Evolutionary conservation across 2,113 vertebrate species (phyloP).

Genomic region (Thunnus thynnus): DNA sequence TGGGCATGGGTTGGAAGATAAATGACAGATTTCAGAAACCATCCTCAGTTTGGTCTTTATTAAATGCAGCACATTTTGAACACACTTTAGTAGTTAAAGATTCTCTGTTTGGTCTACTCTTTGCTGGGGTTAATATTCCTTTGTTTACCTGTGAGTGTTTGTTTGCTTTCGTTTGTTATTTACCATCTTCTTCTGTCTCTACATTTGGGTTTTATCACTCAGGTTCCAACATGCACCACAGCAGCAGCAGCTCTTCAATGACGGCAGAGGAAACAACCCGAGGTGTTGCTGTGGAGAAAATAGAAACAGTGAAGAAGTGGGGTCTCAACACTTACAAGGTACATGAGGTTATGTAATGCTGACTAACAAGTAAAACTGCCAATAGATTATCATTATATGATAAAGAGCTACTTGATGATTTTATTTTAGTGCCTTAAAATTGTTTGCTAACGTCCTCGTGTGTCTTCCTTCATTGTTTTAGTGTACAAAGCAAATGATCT

Average conservation of each 20-base stretch:
- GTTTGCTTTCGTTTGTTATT: background rate
- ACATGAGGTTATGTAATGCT: background rate
- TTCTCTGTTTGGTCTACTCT: slow-evolving; percentile 8
- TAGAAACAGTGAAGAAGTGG: slow-evolving; percentile 96
- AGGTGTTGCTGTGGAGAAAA: slow-evolving; percentile 95
- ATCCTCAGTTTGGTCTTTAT: background rate
- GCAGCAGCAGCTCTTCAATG: slow-evolving; percentile 83
- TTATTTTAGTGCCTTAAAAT: background rate
- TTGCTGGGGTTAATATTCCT: background rate
- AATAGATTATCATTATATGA: no score
- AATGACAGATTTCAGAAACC: background rate
- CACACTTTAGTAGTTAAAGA: background rate
- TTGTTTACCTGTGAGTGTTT: background rate
- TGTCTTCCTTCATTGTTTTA: slow-evolving; percentile 56
- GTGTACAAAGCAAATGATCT: slow-evolving; percentile 97
- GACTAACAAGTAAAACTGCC: background rate
- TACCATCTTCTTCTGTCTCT: background rate
- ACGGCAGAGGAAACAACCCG: slow-evolving; percentile 87
- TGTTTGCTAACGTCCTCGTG: no score
- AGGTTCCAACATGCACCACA: slow-evolving; percentile 91
- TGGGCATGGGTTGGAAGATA: background rate
- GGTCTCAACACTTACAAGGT: slow-evolving; percentile 98
- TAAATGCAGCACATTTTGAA: background rate
- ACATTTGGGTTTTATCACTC: slow-evolving; percentile 16
- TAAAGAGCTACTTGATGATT: background rate